Conservation (phyloP, 2,113 vertebrate species). For the Triplophysa dalaica region DNA sequence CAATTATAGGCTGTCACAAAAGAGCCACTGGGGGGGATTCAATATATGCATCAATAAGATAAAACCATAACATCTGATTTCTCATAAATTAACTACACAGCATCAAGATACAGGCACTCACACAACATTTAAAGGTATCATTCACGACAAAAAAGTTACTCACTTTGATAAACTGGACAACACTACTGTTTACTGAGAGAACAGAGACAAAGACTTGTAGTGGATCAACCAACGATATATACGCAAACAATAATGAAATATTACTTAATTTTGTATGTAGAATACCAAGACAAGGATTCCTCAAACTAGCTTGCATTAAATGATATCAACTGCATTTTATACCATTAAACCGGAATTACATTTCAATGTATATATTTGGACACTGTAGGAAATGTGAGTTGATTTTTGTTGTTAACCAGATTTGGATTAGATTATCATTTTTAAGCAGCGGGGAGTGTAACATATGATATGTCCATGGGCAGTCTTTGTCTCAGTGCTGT, state of each 20-base stretch:
- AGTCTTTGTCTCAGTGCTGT: conserved; percentile 42
- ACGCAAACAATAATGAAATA: background rate
- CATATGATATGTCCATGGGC: conserved; percentile 27
- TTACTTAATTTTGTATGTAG: background rate
- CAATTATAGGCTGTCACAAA: conserved; percentile 6
- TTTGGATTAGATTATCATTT: background rate
- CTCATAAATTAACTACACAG: conserved; percentile 51
- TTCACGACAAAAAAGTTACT: conserved; percentile 38
- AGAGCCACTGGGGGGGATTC: background rate
- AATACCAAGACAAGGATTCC: background rate
- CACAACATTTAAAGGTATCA: conserved; percentile 37
- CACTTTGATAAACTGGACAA: conserved; percentile 32
- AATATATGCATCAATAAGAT: conserved; percentile 26
- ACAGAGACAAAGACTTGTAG: conserved; percentile 51
- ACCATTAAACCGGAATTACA: background rate
- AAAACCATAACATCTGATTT: conserved; percentile 33
- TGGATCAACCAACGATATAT: conserved; percentile 20
- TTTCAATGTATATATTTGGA: background rate
- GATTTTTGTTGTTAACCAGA: background rate
- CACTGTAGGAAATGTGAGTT: background rate
- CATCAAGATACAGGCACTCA: conserved; percentile 41
- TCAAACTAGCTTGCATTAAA: no score
- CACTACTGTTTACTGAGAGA: conserved; percentile 18
- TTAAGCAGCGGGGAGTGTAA: background rate
- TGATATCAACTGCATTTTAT: background rate